These are phyloP conservation scores for Priocnemis perturbator DNA, from an alignment of 2,888 invertebrate species.

Conservation along the genomic window DNA sequence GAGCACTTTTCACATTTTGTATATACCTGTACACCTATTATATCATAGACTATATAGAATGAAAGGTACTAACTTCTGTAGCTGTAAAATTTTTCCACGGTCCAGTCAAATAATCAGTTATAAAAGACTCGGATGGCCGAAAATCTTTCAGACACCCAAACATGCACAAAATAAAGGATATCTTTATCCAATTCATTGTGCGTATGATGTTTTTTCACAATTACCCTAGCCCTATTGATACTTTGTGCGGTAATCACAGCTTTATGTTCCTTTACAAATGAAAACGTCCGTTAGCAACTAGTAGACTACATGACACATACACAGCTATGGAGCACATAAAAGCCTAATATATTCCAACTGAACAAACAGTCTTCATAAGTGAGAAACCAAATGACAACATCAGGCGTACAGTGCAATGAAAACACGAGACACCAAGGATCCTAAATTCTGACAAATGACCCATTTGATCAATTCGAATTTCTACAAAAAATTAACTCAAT, in stretches of 20 bases:
- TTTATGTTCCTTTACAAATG: neutral
- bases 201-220: neutral
- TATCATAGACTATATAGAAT: neutral
- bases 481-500: too few relatives aligned
- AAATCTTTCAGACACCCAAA: slow-evolving; percentile 91
- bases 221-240: neutral
- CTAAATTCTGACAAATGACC: too few relatives aligned
- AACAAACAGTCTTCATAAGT: too few relatives aligned
- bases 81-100: slow-evolving; percentile 86
- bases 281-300: neutral
- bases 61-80: slow-evolving; percentile 77
- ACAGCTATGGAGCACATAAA: too few relatives aligned
- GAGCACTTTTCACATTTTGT: too few relatives aligned
- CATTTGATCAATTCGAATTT: too few relatives aligned
- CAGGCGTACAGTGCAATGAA: too few relatives aligned
- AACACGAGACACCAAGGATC: too few relatives aligned
- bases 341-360: too few relatives aligned
- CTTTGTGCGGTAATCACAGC: slow-evolving; percentile 2
- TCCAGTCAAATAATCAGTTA: slow-evolving; percentile 86
- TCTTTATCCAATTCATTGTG: slow-evolving; percentile 80
- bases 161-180: slow-evolving; percentile 84
- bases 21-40: neutral
- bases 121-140: slow-evolving; percentile 91
- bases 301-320: too few relatives aligned
- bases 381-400: too few relatives aligned